Base-by-base conservation (phyloP, 2,113 vertebrate species). In the Hiodon alosoides region DNA sequence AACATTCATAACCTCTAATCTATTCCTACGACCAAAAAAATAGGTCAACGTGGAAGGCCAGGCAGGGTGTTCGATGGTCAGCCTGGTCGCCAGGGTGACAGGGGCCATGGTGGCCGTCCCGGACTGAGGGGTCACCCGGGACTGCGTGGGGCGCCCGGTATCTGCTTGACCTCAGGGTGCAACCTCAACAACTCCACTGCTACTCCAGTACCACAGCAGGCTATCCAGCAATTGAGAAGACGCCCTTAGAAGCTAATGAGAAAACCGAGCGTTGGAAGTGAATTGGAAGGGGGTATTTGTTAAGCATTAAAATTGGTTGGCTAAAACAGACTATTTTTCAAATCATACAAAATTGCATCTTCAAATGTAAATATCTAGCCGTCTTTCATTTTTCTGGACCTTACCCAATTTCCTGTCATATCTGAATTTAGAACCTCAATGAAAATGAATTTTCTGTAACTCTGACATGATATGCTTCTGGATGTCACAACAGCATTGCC, bases 101-200 rank as follows among this genome's bases (percentile, higher is more conserved):
- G 87, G 71, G 92, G 92, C 9, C 87, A 90, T 3, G 77, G 64
- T 8, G 91, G 92, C 5, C 83, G 72, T 7, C 83, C 81, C 14
- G 91, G 93, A 61, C 78, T 90, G 60, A 86, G 85, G 80, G 91
- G 90, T 9, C 88, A 92, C 66, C 50, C 85, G 3, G 91, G 90
- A 79, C 83, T 89, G 71, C 86, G 82, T 53, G 91, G 91, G 5
- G 77, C 89, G 67, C 90, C 92, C n/a, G 92, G 92, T 14, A 77
- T 90, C 51, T 94, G 92, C 48, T 3, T 86, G 78, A 85, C 87
- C 67, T 87, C 88, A 31, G 90, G 87, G 16, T 94, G 91, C 68
- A 78, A 84, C 73, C 81, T 85, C 77, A 73, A 81, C 8, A 86
- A 85, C 47, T 4, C 78, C 52, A 83, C 78, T 8, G 31, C 79